Base-by-base conservation (phyloP, 1,140 invertebrate species). In the Papilio polyxenes region DNA sequence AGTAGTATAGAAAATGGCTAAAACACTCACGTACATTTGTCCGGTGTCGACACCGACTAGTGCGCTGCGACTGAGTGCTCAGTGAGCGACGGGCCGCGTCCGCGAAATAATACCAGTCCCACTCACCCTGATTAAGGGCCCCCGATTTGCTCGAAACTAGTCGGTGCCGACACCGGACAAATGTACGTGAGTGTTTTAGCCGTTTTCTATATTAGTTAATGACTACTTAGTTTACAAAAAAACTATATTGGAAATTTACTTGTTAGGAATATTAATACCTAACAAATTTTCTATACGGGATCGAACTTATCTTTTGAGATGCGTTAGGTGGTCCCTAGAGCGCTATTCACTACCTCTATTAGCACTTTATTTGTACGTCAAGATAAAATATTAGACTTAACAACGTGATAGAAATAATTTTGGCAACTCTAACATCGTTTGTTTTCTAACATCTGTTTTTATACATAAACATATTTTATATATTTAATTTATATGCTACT, bases 281-380 rank as follows among this genome's bases (percentile, higher is more conserved):
- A 62, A 62, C 59, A 62, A 62, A 62, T 62, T 62, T 62, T 62
- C n/a, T 62, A 20, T 20, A n/a, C n/a, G 23, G 59, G 17, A 3
- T 17, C 7, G 59, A 62, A 62, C n/a, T 62, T 56, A 56, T 53
- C 20, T n/a, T 8, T 23, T 62, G 7, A 20, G 59, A 62, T 62
- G 59, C 59, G 6, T 62, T 23, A 62, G 59, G 59, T 62, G 59
- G n/a, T 62, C 59, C 59, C n/a, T 62, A n/a, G 59, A 9, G 59
- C 6, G 59, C 59, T 23, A 62, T 62, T 62, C 59, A 62, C 59
- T 62, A 62, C 59, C 59, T 23, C 59, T 62, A 62, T 62, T 62
- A 62, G 20, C 59, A 62, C n/a, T 9, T 62, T 62, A 62, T 62
- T 62, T 62, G 59, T 62, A 62, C 59, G 59, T 62, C 20, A 7